Evolutionary conservation across 2,797 vertebrate species (phyloP), one percentile per base, ranked within the genome.

Genomic region (Ctenopoma multispine): DNA sequence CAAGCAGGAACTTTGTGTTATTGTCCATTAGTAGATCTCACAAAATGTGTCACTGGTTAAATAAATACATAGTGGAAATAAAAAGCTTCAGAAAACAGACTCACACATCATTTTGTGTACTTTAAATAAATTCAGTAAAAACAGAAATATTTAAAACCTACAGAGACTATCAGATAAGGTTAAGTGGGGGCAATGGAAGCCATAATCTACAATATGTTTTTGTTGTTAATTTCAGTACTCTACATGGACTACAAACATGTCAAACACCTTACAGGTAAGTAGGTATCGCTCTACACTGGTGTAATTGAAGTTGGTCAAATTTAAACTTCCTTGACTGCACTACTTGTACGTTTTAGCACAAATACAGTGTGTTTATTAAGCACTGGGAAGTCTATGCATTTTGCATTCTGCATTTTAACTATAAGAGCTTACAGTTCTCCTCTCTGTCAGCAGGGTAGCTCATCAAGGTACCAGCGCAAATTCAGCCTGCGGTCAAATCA

Each of bases 381-480:
- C 8, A 51, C 23, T 46, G 3, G 11, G 7, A n/a, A 4, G 18
- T 3, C 3, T 0, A 9, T 15, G 13, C 20, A 27, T 72, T 66
- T 46, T 44, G 17, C 13, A 15, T 23, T 34, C 29, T 13, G 7
- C 0, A 53, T 29, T 27, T 24, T 43, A 7, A 6, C 43, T n/a
- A 1, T 36, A 27, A 24, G 9, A 61, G 5, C 27, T 74, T 5
- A 63, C 20, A 53, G 15, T 59, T 4, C 27, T 74, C 18, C 27
- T 74, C 18, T 88, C 44, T 68, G 1, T 75, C 41, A 72, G 29
- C 77, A 93, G 90, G 47, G 13, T n/a, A 9, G 49, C 23, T 68
- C 80, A 15, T 59, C 51, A 4, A 47, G 12, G 41, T 78, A 67
- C 65, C 20, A 29, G 4, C 65, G 0, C 13, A 69, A 67, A 18